These are phyloP conservation scores for Neodon shergylaensis DNA, from an alignment of 2,113 vertebrate species.

Conservation along the genomic window DNA sequence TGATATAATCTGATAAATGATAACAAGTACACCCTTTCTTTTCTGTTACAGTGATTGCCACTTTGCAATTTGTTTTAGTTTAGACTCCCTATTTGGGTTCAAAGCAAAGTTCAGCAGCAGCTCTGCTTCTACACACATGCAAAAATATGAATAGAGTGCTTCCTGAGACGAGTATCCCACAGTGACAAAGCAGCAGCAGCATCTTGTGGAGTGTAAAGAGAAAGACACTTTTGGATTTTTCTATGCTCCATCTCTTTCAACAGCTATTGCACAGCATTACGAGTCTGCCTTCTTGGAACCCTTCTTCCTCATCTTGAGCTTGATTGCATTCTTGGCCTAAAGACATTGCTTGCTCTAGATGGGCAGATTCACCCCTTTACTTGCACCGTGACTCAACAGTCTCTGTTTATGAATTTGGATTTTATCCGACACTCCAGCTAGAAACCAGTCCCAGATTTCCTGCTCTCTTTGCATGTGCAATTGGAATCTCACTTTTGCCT, in stretches of 20 bases:
- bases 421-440: neutral
- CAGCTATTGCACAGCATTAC: neutral
- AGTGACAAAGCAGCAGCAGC: slow-evolving; percentile 55
- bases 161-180: neutral
- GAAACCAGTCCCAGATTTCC: neutral
- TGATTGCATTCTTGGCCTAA: slow-evolving; percentile 30
- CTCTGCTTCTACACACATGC: neutral
- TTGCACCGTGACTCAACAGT: neutral
- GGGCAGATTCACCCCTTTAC: neutral
- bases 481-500: neutral
- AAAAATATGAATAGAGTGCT: neutral
- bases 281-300: neutral
- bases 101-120: neutral
- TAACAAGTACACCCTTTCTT: neutral
- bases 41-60: neutral
- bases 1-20: neutral
- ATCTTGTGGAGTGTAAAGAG: slow-evolving; percentile 48
- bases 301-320: neutral
- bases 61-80: slow-evolving; percentile 4
- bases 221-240: slow-evolving; percentile 38
- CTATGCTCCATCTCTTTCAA: neutral
- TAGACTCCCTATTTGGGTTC: slow-evolving; percentile 7
- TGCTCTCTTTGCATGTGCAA: neutral
- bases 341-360: neutral
- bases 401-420: slow-evolving; percentile 22